Conservation (phyloP, 2,888 invertebrate species). For the Hesperia comma region DNA sequence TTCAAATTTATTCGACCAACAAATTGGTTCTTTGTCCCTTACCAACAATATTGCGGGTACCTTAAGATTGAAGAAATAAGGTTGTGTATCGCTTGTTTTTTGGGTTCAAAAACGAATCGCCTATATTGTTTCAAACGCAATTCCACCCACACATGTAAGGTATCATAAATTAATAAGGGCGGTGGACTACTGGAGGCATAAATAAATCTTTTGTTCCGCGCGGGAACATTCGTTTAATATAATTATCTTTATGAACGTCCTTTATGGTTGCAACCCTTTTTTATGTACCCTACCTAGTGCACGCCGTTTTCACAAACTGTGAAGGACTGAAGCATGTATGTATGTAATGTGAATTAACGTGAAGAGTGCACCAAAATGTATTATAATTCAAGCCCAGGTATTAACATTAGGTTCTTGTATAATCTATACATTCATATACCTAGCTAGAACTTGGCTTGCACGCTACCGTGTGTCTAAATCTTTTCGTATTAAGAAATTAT, state of each 20-base stretch:
- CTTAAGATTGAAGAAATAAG: not conserved
- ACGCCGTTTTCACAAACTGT: not conserved
- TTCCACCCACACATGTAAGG: slow-evolving; percentile 36
- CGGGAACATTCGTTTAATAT: slow-evolving; percentile 29
- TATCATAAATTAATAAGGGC: slow-evolving; percentile 35
- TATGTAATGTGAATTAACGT: no score
- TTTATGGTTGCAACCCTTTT: slow-evolving; percentile 9
- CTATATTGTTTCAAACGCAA: slow-evolving; percentile 22
- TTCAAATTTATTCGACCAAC: slow-evolving; percentile 7
- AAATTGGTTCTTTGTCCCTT: slow-evolving; percentile 11
- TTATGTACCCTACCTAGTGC: not conserved
- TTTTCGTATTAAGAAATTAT: no score
- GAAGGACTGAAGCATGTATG: no score
- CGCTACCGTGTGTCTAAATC: no score
- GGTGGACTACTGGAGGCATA: slow-evolving; percentile 35
- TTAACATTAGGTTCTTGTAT: no score
- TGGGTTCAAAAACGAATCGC: not conserved
- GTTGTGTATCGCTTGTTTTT: not conserved
- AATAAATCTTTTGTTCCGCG: slow-evolving; percentile 35
- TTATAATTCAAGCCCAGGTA: no score
- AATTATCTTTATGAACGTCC: slow-evolving; percentile 32
- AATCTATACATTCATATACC: no score
- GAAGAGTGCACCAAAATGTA: no score
- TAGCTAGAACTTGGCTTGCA: no score
- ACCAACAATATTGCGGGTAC: not conserved